Evolutionary conservation across 2,113 vertebrate genomes (phyloP), one percentile per base, ranked within the genome.

Genomic region (Tyrannus savana): DNA sequence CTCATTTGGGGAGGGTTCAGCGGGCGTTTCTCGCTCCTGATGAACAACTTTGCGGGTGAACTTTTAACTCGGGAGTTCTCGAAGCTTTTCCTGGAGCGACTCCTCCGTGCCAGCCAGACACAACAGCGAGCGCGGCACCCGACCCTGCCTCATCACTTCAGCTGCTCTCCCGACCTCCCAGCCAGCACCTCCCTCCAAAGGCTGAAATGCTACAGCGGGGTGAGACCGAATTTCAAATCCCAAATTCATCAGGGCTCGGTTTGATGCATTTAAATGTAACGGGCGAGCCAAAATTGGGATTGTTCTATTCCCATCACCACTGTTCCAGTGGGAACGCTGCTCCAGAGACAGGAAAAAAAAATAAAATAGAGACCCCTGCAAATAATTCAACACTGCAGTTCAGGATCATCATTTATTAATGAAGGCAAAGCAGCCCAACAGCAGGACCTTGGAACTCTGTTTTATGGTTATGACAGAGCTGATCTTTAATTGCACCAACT

Each of bases 391-490:
- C 11, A 12, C 2, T 53, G 64, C 30, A 60, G 42, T 49, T 75
- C 30, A 60, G 52, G 18, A 12, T 30, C 59, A 62, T 87, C 9
- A 89, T 53, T 92, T 87, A 92, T 87, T 94, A 79, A 94, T 73
- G 66, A 75, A 77, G 89, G 74, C 59, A 52, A 89, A 91, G 80
- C 28, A 71, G 30, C 19, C 64, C 25, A 8, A 37, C 2, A 1
- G 39, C 84, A 89, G 66, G 69, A 82, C 80, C 41, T 72, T 59
- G 49, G 52, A 76, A 89, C 68, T 19, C 66, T 60, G 9, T 13
- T 87, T 94, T 89, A 92, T 9, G 8, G 64, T 72, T 82, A 89
- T 84, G 89, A 89, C 77, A 68, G 46, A 68, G 84, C 44, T 87
- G 89, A 87, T 63, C 86, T 87, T 68, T 92, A 76, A 56, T 49